Evolutionary conservation across 2,888 invertebrate genomes (phyloP).

Genomic region (Oscheius sp.): DNA sequence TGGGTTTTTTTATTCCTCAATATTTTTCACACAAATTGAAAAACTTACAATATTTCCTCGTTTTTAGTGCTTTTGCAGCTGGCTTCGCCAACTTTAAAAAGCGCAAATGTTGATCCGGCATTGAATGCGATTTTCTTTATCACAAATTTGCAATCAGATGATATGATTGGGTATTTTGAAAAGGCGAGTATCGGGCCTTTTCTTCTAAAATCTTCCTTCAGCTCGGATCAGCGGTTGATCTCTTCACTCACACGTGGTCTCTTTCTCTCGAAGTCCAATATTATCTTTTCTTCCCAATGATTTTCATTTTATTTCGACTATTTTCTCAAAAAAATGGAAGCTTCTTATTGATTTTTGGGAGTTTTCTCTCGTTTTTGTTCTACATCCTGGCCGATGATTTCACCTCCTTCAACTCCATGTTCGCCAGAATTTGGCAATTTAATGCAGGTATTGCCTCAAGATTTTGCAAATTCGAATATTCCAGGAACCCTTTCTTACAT

Average conservation of each 20-base stretch:
- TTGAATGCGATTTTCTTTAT: background rate
- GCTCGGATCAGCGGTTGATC: conserved; percentile 1
- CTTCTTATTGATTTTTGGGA: background rate
- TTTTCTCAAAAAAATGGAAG: background rate
- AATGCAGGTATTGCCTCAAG: conserved; percentile 2
- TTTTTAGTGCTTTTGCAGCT: conserved; percentile 1
- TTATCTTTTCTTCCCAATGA: background rate
- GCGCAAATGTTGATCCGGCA: background rate
- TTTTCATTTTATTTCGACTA: background rate
- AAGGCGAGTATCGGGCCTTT: background rate
- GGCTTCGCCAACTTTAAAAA: background rate
- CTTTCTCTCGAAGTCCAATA: conserved; percentile 8
- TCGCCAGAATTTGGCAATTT: conserved; percentile 9
- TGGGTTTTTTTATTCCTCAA: background rate
- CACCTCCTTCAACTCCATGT: conserved; percentile 8
- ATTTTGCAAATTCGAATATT: too few relatives aligned
- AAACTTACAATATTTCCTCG: background rate
- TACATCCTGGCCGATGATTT: background rate
- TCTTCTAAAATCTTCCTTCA: background rate
- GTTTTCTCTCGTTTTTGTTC: background rate
- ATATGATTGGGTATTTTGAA: background rate
- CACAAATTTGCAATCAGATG: background rate
- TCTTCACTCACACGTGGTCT: conserved; percentile 21
- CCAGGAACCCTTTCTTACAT: background rate
- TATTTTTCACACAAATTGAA: too few relatives aligned